Base-by-base conservation (phyloP, 1,140 invertebrate species). In the Drosophila ogumai region DNA sequence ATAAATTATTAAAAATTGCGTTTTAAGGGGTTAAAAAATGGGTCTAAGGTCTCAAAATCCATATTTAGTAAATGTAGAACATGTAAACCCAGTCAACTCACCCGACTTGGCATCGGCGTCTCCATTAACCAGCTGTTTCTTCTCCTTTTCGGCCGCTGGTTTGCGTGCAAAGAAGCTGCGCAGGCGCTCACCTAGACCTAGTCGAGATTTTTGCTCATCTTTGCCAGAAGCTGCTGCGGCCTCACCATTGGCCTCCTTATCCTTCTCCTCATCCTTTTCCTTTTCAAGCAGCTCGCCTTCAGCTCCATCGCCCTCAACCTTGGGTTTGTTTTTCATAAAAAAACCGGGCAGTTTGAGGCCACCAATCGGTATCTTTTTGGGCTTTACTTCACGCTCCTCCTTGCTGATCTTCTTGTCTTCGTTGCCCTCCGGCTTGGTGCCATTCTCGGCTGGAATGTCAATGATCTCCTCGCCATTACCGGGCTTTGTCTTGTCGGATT, bases 261-360 rank as follows among this genome's bases (percentile, higher is more conserved):
- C 80, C 46, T 88, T 69, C 1, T 87, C 84, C 31, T 85, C 87
- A 19, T 92, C 91, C 47, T 82, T 90, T 69, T 92, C 91, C 41
- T 92, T 92, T 17, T 93, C 93, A 6, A 93, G 75, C 40, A 93
- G 63, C 58, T 93, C 93, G 6, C 93, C 93, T 41, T 93, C 93
- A 46, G 93, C 93, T 9, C 92, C 93, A 41, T 93, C 93, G 43
- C 92, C 92, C 52, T 92, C 92, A 3, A 71, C 67, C 60, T 92
- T 82, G 15, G 96, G 96, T 82, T 95, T 95, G 75, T 95, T 96
- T 71, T 95, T 95, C 61, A 96, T 96, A 82, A 97, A 96, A 92
- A 95, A 96, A 32, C 96, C 96, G 6, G 96, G 96, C 94, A 97
- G 95, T 93, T 96, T 96, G 50, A 97, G 96, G 13, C 96, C 96